phyloP scores from a whole-genome alignment of 2,888 invertebrate species.

The Crossocerus cetratus region DNA sequence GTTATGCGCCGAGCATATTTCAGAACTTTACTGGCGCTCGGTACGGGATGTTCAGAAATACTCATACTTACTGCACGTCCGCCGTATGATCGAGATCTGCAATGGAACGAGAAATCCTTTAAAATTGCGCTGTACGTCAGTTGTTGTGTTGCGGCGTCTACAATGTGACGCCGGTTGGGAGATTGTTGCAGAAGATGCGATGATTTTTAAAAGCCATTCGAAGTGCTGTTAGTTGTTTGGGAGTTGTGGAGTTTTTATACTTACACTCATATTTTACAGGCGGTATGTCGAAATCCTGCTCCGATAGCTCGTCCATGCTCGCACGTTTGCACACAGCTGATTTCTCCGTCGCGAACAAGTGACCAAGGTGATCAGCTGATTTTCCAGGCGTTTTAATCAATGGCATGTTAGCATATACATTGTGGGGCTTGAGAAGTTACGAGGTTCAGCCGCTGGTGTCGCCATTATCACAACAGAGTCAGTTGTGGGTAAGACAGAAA shows the following conservation, averaged over 20 bases:
- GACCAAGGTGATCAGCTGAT: conserved; percentile 75
- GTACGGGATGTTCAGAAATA: not conserved
- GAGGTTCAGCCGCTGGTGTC: conserved; percentile 50
- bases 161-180: too few species aligned
- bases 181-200: too few species aligned
- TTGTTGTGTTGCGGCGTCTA: not conserved
- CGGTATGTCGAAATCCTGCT: conserved; percentile 82
- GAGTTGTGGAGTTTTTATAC: conserved; percentile 66
- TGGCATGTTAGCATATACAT: conserved; percentile 38
- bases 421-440: not conserved
- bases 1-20: conserved; percentile 34
- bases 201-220: too few species aligned
- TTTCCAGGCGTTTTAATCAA: conserved; percentile 65
- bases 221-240: too few species aligned
- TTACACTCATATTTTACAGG: conserved; percentile 90
- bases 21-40: conserved; percentile 4
- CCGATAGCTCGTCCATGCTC: conserved; percentile 75
- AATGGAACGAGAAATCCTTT: conserved; percentile 63
- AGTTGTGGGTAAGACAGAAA: too few species aligned
- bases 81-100: conserved; percentile 97
- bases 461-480: conserved; percentile 19
- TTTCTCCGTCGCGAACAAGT: conserved; percentile 66
- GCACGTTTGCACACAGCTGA: conserved; percentile 70
- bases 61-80: conserved; percentile 94
- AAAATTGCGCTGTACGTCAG: not conserved